Percentiles rank a stretch among this genome's conserved stretches.
Conservation (phyloP, 2,888 invertebrate species). For the Diarsia mendica region DNA sequence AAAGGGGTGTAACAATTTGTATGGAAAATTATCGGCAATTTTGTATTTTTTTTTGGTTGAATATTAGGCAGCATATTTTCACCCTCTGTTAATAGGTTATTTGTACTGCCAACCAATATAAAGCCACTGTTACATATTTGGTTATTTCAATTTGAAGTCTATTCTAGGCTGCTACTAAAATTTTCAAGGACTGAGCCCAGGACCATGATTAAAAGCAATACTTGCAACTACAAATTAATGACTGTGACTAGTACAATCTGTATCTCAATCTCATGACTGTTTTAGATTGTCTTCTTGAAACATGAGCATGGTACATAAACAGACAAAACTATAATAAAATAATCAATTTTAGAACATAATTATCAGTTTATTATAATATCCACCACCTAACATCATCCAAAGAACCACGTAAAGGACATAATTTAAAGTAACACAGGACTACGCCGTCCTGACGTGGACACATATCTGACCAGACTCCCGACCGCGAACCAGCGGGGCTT, state of each 20-base stretch:
- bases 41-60: neutral
- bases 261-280: neutral
- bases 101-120: neutral
- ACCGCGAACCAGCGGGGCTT: slow-evolving; percentile 64
- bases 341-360: no score
- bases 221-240: neutral
- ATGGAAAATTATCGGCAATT: slow-evolving; percentile 24
- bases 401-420: slow-evolving; percentile 38
- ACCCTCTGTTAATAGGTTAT: neutral
- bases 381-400: neutral
- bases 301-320: no score
- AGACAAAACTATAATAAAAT: no score
- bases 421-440: slow-evolving; percentile 43
- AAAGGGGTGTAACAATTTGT: slow-evolving; percentile 42
- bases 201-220: neutral
- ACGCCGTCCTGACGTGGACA: slow-evolving; percentile 45
- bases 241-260: neutral
- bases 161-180: no score
- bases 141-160: neutral
- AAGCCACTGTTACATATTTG: neutral
- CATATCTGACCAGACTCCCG: slow-evolving; percentile 63
- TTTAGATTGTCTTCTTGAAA: no score
- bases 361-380: neutral
- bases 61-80: neutral
- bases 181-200: neutral